Base-by-base conservation (phyloP, 2,113 vertebrate species). In the Stegostoma tigrinum region DNA sequence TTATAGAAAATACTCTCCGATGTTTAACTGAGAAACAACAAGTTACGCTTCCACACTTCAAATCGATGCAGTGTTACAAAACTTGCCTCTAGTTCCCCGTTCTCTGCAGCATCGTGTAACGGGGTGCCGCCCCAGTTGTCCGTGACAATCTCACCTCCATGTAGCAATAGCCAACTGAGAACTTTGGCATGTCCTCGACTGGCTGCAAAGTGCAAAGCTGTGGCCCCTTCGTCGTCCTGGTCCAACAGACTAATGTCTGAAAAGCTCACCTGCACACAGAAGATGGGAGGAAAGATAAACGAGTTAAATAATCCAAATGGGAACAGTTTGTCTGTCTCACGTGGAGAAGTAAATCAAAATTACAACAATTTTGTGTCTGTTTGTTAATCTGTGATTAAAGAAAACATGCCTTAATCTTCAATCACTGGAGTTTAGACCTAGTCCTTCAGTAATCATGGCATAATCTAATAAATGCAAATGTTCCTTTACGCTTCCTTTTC, bases 151-250 rank as follows among this genome's bases (percentile, higher is more conserved):
- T 99, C 98, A 27, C 98, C 99, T 0, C 99, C 98, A 6, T 99
- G 99, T 96, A 99, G 97, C 96, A 99, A 98, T 95, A 99, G 98
- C 99, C 99, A 99, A 98, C 98, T 99, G 95, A 99, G 98, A 96
- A 99, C 99, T 97, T 99, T 99, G 96, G 99, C 97, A 0, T 99
- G 99, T 93, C 99, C 99, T 0, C 98, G 98, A 96, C 99, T 99
- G 96, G 99, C 98, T 0, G 99, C 98, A 0, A 99, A 99, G 96
- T 99, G 99, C 99, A 99, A 99, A 96, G 98, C 98, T 0, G 98
- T 99, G 97, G 99, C 99, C 19, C 99, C 99, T 4, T 99, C 98
- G 0, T 97, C 96, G 0, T 99, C 99, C 95, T 96, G 97, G 97
- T 98, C 99, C 0, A 97, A 97, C 96, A 99, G 98, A 96, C 98